Evolutionary conservation across 2,888 invertebrate genomes (phyloP), one percentile per base, ranked within the genome.

Genomic region (Pachliopta kotzebuea): DNA sequence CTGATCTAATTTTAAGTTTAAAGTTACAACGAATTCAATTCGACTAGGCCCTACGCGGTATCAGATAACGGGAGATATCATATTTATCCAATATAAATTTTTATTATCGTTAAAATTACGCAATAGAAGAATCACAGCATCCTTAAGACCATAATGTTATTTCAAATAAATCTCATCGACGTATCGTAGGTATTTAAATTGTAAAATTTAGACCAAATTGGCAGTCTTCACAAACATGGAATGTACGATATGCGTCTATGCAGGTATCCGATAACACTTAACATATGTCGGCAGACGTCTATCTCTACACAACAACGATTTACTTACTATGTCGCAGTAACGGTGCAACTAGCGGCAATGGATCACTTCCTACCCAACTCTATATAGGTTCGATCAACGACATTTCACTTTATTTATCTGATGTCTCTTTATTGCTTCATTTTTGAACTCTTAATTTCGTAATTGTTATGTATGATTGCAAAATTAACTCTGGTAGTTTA

Each of bases 71-170:
- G 37, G 86, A 84, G 86, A 87, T 83, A 84, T 86, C 78, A 81
- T 81, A 77, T 79, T 67, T 67, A 68, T 66, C 54, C 52, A 83
- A 78, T 65, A 69, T 55, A 64, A 64, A 14, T 37, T 70, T 69
- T 68, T 71, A 81, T 81, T 85, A 86, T 84, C 78, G 73, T 88
- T 87, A 87, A 83, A 88, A 85, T 86, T 90, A 90, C 83, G 90
- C 91, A 91, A 90, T 91, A 90, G 89, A 90, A 90, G 89, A 90
- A 91, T 90, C 90, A 90, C 90, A 90, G 90, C 90, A 89, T 90
- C 81, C 86, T 90, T 89, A 90, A 88, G 90, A 90, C 88, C 88
- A 85, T 90, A 88, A 86, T 84, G 87, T 88, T 85, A 85, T 86
- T 87, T 85, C 86, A 89, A 90, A 90, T 86, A 79, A 89, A 88